Evolutionary conservation across 1,140 invertebrate species (phyloP), one percentile per base, ranked within the genome.

Genomic region (Ceratina australensis): DNA sequence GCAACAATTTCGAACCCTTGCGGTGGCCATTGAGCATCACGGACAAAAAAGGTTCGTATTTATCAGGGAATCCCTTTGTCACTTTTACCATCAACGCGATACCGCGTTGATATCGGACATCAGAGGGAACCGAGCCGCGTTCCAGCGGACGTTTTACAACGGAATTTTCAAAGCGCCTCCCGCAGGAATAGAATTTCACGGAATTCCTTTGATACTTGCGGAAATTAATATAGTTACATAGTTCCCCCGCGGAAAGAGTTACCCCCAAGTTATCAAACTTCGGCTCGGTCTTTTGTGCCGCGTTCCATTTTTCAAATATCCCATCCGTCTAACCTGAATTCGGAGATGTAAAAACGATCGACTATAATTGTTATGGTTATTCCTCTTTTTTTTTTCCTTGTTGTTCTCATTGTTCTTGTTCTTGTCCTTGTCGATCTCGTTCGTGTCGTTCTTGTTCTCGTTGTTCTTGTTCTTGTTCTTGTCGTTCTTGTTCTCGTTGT

Each of bases 31-130:
- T 10, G 56, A 8, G 13, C 12, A 33, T 7, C n/a, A 24, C 13
- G 22, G 5, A 22, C 49, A 24, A 77, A 71, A 71, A 63, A 68
- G 71, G 72, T 69, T 82, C 54, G 59, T 74, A 71, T 82, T 82
- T 83, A 68, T 65, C 42, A 24, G 74, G 69, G 68, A 66, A 83
- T 82, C 69, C 49, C 65, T 73, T 83, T 79, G 80, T 78, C 80
- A 71, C 75, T 79, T 73, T 75, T 83, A 63, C 56, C 72, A 61
- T 75, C 76, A n/a, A n/a, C n/a, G 49, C 76, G 63, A 65, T 73
- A 83, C 74, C 78, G 33, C 74, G 60, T 52, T 82, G 74, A 78
- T 82, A 78, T 82, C 75, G 79, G 63, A 74, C 81, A 78, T 82
- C 80, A 82, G 60, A 81, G 80, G 68, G 54, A 28, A 42, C 56